Evolutionary conservation across 92 coral and sea anemone genomes (phyloP).

Genomic region (Anthopleura xanthogrammica): DNA sequence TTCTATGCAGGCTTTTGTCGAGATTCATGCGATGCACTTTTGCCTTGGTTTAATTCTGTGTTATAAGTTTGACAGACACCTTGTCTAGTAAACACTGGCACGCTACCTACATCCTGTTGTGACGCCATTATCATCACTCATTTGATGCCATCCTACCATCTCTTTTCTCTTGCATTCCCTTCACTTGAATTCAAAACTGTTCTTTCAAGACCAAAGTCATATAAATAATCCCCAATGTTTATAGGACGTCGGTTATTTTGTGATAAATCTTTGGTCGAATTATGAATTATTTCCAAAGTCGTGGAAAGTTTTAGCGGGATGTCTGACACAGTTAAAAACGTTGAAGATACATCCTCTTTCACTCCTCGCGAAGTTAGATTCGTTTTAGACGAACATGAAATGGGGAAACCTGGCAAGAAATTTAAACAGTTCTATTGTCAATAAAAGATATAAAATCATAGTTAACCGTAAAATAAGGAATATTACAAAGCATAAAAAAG

Average conservation of each 20-base stretch:
- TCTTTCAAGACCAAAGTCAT: slow-evolving; percentile 75
- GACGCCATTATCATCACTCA: neutral
- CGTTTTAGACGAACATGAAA: neutral
- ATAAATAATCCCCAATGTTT: slow-evolving; percentile 52
- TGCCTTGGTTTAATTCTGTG: too few species aligned
- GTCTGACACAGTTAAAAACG: slow-evolving; percentile 70
- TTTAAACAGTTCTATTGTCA: too few species aligned
- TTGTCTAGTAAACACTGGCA: too few species aligned
- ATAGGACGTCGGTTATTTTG: slow-evolving; percentile 14
- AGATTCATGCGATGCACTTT: too few species aligned
- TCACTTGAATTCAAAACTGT: slow-evolving; percentile 31
- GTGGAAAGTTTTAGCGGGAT: slow-evolving; percentile 73
- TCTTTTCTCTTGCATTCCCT: neutral
- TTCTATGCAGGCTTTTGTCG: too few species aligned
- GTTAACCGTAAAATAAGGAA: neutral
- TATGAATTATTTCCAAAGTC: slow-evolving; percentile 37
- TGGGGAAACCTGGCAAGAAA: too few species aligned
- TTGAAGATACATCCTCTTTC: slow-evolving; percentile 15
- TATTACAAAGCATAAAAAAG: neutral
- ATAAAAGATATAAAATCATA: too few species aligned
- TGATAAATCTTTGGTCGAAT: neutral
- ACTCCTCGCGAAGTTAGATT: neutral
- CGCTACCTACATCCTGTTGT: neutral
- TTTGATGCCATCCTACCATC: neutral
- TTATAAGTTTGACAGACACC: too few species aligned